Percentiles rank a stretch among this genome's conserved stretches.
phyloP scores from a whole-genome alignment of 2,797 vertebrate species.

The Diceros bicornis region DNA sequence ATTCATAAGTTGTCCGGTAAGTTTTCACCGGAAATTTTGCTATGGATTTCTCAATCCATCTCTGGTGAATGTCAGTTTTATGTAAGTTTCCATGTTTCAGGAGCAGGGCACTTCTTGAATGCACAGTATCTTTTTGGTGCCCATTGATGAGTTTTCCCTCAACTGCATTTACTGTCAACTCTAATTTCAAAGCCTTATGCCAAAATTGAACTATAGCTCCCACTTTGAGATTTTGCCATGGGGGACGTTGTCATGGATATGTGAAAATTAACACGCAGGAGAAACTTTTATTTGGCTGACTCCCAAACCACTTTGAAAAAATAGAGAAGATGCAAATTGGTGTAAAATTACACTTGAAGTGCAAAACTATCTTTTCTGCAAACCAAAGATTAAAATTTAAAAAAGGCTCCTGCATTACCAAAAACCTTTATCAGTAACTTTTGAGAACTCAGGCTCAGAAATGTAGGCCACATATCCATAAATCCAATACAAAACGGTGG shows the following conservation, averaged over 20 bases:
- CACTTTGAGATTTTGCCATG: constrained; percentile 52
- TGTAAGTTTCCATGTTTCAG: not conserved
- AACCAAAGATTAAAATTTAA: constrained; percentile 59
- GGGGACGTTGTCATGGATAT: constrained; percentile 65
- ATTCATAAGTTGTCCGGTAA: not conserved
- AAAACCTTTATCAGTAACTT: constrained; percentile 51
- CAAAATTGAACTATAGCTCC: constrained; percentile 43
- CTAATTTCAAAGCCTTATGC: constrained; percentile 50
- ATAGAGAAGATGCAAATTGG: constrained; percentile 59
- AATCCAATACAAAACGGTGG: not conserved
- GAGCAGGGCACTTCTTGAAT: not conserved
- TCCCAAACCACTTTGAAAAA: constrained; percentile 68
- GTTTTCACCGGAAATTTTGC: not conserved
- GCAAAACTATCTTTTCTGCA: constrained; percentile 66
- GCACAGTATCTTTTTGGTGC: not conserved
- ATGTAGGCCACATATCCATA: not conserved
- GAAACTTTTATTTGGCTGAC: constrained; percentile 64
- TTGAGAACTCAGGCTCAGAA: constrained; percentile 7
- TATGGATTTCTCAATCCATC: not conserved
- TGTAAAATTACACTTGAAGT: constrained; percentile 60
- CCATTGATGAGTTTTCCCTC: not conserved
- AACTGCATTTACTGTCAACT: constrained; percentile 56
- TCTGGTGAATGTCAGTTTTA: constrained; percentile 42
- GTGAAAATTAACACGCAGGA: constrained; percentile 68
- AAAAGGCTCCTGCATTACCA: not conserved